phyloP scores from a whole-genome alignment of 2,113 vertebrate species.

The Mormyrus iriodes region DNA sequence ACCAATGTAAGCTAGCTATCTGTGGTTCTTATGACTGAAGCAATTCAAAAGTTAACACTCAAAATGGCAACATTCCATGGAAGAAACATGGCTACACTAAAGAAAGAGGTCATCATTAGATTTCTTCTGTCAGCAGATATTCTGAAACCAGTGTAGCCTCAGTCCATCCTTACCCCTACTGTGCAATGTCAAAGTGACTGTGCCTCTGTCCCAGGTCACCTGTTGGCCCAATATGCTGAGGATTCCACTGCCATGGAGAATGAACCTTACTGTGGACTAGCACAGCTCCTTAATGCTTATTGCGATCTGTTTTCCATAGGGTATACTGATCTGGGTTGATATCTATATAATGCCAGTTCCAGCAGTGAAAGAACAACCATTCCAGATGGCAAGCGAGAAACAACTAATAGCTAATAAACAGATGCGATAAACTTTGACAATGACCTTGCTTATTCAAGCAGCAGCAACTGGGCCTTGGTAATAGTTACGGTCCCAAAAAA shows the following conservation, averaged over 20 bases:
- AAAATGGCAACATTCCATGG: neutral
- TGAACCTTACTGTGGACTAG: neutral
- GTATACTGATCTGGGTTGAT: neutral
- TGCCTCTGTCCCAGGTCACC: neutral
- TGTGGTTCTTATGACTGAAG: neutral
- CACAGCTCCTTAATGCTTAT: neutral
- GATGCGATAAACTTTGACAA: neutral
- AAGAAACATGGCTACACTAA: neutral
- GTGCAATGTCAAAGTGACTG: neutral
- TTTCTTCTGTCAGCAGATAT: neutral
- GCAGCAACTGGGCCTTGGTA: neutral
- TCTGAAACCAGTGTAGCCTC: neutral
- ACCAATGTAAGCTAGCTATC: neutral
- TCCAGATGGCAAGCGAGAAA: neutral
- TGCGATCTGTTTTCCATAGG: neutral
- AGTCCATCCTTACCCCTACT: neutral
- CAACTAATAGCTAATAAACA: neutral
- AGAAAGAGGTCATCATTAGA: neutral
- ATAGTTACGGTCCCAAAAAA: neutral
- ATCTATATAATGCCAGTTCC: neutral
- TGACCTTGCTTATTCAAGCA: neutral
- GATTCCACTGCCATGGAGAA: neutral
- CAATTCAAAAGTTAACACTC: neutral
- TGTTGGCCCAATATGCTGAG: neutral
- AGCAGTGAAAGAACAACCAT: neutral